A percentile compares a stretch with the other conserved stretches of the same genome.
Conservation (phyloP, 2,797 vertebrate species). For the Acrocephalus scirpaceus region DNA sequence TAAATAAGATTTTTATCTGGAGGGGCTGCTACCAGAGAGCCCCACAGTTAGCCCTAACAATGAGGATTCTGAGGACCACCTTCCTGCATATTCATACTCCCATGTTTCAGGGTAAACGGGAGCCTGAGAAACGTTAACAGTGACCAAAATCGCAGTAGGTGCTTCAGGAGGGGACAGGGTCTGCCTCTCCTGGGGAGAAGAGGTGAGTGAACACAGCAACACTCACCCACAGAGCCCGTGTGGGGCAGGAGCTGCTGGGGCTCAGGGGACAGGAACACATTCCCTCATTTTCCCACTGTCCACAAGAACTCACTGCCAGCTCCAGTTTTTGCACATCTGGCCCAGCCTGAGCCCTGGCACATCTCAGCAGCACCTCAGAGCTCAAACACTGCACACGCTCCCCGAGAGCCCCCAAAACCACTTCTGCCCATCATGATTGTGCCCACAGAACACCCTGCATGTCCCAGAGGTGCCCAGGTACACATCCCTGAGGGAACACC, state of each 20-base stretch:
- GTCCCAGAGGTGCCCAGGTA: not conserved
- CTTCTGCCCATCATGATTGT: not conserved
- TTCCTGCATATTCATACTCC: not conserved
- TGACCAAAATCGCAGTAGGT: not conserved
- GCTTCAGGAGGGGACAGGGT: not conserved
- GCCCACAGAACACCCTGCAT: not conserved
- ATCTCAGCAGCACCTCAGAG: not conserved
- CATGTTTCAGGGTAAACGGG: not conserved
- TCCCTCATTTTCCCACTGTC: not conserved
- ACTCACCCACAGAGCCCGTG: accelerated
- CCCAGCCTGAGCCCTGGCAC: not conserved
- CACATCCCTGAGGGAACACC: accelerated
- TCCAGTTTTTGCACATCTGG: not conserved
- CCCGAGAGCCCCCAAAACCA: not conserved
- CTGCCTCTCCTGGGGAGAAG: accelerated
- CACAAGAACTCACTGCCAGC: not conserved
- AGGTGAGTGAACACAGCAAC: accelerated
- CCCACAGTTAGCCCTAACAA: not conserved
- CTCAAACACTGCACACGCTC: not conserved
- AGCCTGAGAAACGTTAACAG: not conserved
- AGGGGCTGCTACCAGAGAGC: not conserved
- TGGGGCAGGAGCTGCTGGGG: not conserved
- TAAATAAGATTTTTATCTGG: not conserved
- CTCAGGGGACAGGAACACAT: accelerated
- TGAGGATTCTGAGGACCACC: not conserved